Base-by-base conservation (phyloP, 2,113 vertebrate species). In the Dromas ardeola region DNA sequence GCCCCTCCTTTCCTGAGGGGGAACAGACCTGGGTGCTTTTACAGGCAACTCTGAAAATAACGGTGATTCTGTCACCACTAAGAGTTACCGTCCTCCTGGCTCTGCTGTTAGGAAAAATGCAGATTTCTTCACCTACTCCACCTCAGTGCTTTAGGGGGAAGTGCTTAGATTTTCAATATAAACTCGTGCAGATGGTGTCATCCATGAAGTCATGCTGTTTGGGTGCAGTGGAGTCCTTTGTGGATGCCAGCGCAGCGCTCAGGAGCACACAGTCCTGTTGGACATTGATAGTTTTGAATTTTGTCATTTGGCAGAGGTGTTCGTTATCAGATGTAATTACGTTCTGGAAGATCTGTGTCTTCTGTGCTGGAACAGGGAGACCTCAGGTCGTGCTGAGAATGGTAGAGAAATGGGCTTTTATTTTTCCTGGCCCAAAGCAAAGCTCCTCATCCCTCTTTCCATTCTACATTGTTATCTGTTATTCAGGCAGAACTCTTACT, bases 41-140 rank as follows among this genome's bases (percentile, higher is more conserved):
- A 19, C 34, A 23, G 53, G 38, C 52, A 45, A 5, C 32, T 42
- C 55, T 55, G 58, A 42, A 34, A 49, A 21, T 42, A 65, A 25
- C 0, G 0, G 16, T n/a, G 29, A 19, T 53, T 47, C 29, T 59
- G 29, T 66, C 6, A 2, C 38, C 29, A 8, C 25, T 30, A 4
- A 52, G 73, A 59, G 23, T 59, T 53, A 17, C 52, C 11, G 10
- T 53, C 26, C 47, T 81, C 12, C 23, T 59, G 50, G 13, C 36
- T 50, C n/a, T 53, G 13, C 30, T 36, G 7, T 22, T n/a, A 61
- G 69, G 30, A 58, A 69, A 69, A 81, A 47, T 47, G 47, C 20
- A 14, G 15, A 40, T 50, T 43, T 61, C 32, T 50, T 61, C 61
- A 43, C 40, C 27, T 56, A 3, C 55, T 80, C 49, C 13, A 4